Percentiles rank a stretch among this genome's conserved stretches.
These are phyloP conservation scores for Drosophila subpulchrella DNA, from an alignment of 1,140 invertebrate species.

Conservation along the genomic window DNA sequence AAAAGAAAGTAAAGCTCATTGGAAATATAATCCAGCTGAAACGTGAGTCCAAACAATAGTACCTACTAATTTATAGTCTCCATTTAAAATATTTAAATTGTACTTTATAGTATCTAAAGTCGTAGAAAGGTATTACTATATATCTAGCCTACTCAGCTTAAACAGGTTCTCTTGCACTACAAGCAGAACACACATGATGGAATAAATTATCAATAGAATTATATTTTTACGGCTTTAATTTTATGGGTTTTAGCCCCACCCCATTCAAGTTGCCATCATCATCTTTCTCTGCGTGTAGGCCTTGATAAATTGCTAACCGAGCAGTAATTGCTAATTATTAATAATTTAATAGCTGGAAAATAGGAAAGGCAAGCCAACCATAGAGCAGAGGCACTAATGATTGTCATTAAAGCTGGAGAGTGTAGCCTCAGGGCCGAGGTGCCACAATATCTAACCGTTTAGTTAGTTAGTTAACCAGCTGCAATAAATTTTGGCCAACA, in stretches of 20 bases:
- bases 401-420: slow-evolving; percentile 58
- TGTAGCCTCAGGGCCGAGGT: slow-evolving; percentile 3
- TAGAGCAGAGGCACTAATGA: slow-evolving; percentile 54
- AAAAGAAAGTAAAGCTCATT: not conserved
- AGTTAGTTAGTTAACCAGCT: slow-evolving; percentile 69
- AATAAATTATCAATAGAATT: slow-evolving; percentile 13
- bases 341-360: slow-evolving; percentile 75
- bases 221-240: slow-evolving; percentile 9
- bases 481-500: slow-evolving; percentile 61
- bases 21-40: no score
- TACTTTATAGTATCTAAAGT: not conserved
- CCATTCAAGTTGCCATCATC: not conserved
- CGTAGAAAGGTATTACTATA: not conserved
- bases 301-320: slow-evolving; percentile 58
- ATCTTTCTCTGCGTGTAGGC: slow-evolving; percentile 22
- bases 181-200: not conserved
- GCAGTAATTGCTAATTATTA: slow-evolving; percentile 76
- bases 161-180: not conserved
- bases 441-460: slow-evolving; percentile 57
- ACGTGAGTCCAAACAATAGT: no score
- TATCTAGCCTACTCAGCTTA: not conserved
- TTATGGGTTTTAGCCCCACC: not conserved
- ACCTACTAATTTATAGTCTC: no score
- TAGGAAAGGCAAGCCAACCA: slow-evolving; percentile 38
- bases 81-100: no score